These are phyloP conservation scores for Drosophila arawakana DNA, from an alignment of 1,140 invertebrate genomes.

Conservation along the genomic window DNA sequence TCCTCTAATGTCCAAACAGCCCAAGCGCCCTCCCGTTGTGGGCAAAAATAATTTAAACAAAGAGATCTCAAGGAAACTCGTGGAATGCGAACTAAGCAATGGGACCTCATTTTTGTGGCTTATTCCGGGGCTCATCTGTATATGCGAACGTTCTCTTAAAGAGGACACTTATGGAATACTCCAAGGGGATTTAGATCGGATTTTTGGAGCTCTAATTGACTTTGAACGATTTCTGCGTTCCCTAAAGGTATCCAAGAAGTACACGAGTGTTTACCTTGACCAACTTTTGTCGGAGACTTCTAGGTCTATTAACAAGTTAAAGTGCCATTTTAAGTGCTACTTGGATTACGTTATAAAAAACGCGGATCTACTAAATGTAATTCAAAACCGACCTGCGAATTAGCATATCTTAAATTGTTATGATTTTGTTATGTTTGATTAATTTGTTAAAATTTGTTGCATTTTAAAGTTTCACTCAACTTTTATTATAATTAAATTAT, in stretches of 20 bases:
- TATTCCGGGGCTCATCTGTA: conserved; percentile 40
- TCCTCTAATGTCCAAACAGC: background rate
- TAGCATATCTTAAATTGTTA: background rate
- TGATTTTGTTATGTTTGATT: background rate
- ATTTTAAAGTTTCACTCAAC: too few species aligned
- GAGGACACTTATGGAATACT: conserved; percentile 17
- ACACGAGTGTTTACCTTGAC: conserved; percentile 14
- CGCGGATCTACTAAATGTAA: background rate
- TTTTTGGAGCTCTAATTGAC: conserved; percentile 1
- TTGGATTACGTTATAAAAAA: conserved; percentile 14
- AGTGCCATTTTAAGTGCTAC: background rate
- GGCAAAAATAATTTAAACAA: background rate
- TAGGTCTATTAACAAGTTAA: conserved; percentile 37
- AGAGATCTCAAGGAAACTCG: background rate
- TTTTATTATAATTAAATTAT: too few species aligned
- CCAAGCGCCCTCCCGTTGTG: background rate
- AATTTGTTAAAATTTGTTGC: too few species aligned
- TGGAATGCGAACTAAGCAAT: conserved; percentile 20
- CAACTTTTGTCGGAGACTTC: background rate
- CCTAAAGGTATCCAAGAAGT: background rate
- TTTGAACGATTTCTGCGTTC: conserved; percentile 20
- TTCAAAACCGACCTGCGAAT: background rate
- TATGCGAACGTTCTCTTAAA: conserved; percentile 38
- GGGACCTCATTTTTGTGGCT: conserved; percentile 27
- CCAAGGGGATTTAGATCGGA: conserved; percentile 9